Evolutionary conservation across 2,797 vertebrate species (phyloP), one percentile per base, ranked within the genome.

Genomic region (Pangasius djambal): DNA sequence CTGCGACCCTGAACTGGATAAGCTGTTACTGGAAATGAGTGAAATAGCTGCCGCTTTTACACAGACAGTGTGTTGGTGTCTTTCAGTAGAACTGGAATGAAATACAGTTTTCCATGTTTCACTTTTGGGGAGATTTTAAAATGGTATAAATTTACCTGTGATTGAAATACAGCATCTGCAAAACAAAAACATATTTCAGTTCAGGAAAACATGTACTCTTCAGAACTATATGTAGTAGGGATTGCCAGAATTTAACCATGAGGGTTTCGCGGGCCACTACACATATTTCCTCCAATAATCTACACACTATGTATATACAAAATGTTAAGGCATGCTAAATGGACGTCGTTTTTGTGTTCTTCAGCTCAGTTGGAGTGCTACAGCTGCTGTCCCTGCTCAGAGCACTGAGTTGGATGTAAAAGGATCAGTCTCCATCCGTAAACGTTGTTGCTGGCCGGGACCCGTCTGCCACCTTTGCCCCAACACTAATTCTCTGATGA

Each of bases 401-500:
- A 40, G 75, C 48, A 22, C 34, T 44, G 18, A 50, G 83, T 61
- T 85, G 84, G 82, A 83, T 88, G 89, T 91, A 90, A 92, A 88
- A 87, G 89, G 65, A 87, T 89, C 79, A 83, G 84, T n/a, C 78
- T 77, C 57, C 59, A 20, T 86, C 84, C 22, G 22, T 69, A 82
- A 85, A 89, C 87, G 59, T 87, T 44, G 84, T 78, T 67, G 74
- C 83, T 87, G 69, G 59, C 74, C 69, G 37, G 89, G 84, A 70
- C 20, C 88, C 81, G 89, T 79, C 91, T 93, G 87, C 91, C 92
- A 91, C 91, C 92, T 92, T 89, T 75, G 57, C 22, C 65, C 86
- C 89, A 77, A 77, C 55, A 87, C 89, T 85, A 89, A 89, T 86
- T 90, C 88, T 61, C 87, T 65, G 82, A 91, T 91, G 94, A 96